A percentile compares a stretch with the other conserved stretches of the same genome.
These are phyloP conservation scores for Synanthedon myopaeformis DNA, from an alignment of 2,888 invertebrate genomes.

Conservation along the genomic window DNA sequence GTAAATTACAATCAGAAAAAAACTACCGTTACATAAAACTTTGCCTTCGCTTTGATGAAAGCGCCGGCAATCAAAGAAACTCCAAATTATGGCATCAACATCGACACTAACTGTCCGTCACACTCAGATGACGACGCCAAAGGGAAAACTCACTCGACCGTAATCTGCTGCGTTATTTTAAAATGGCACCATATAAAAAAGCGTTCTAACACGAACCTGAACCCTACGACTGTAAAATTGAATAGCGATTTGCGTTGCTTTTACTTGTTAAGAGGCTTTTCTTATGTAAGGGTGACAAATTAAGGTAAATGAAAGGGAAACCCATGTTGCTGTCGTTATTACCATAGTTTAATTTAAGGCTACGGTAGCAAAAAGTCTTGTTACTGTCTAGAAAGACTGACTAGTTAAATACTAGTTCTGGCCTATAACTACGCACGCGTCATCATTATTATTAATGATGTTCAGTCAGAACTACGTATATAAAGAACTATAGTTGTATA, in stretches of 20 bases:
- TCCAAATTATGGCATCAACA: constrained; percentile 28
- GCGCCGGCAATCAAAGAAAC: constrained; percentile 8
- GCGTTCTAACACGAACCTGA: constrained; percentile 11
- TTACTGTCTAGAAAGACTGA: too few relatives aligned
- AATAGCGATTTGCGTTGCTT: constrained; percentile 5
- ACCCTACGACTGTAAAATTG: constrained; percentile 11
- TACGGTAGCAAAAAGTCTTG: too few relatives aligned
- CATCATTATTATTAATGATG: too few relatives aligned
- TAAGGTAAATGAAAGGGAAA: neutral
- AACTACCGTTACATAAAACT: constrained; percentile 1
- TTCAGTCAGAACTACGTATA: too few relatives aligned
- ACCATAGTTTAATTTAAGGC: too few relatives aligned
- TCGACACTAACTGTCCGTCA: constrained; percentile 21
- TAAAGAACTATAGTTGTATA: too few relatives aligned
- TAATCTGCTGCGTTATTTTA: constrained; percentile 14
- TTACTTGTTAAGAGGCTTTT: neutral
- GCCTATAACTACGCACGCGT: too few relatives aligned
- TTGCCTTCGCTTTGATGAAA: neutral
- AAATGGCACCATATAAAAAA: constrained; percentile 12
- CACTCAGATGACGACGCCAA: constrained; percentile 22
- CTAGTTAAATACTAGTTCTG: too few relatives aligned
- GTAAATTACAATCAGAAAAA: neutral
- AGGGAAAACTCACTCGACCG: constrained; percentile 27
- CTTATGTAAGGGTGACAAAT: neutral
- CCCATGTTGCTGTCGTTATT: neutral